A percentile compares a stretch with the other conserved stretches of the same genome.
These are phyloP conservation scores for Drosophila mettleri DNA, from an alignment of 2,888 invertebrate species.

Conservation along the genomic window DNA sequence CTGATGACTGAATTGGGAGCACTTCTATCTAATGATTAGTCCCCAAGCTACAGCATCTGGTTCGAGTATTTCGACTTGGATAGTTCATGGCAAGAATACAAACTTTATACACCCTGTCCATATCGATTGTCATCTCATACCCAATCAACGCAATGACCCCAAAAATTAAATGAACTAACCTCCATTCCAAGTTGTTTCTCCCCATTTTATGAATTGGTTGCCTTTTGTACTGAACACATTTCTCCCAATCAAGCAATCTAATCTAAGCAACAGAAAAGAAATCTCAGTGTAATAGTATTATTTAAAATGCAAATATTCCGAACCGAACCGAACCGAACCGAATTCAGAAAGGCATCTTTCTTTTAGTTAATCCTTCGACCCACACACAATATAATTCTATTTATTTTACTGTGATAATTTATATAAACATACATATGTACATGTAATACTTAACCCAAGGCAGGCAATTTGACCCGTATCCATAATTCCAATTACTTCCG, in stretches of 20 bases:
- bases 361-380: slow-evolving; percentile 38
- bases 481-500: slow-evolving; percentile 36
- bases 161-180: slow-evolving; percentile 26
- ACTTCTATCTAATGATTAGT: neutral
- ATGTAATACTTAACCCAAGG: slow-evolving; percentile 36
- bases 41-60: too few relatives aligned
- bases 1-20: neutral
- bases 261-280: slow-evolving; percentile 9
- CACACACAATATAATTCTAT: slow-evolving; percentile 62
- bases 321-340: too few relatives aligned
- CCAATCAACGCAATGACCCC: neutral
- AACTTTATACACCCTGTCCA: neutral
- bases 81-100: neutral
- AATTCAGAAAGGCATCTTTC: slow-evolving; percentile 28
- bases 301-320: slow-evolving; percentile 23
- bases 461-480: slow-evolving; percentile 19
- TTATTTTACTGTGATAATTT: slow-evolving; percentile 83
- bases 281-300: slow-evolving; percentile 59
- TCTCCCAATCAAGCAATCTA: slow-evolving; percentile 15
- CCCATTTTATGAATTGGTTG: neutral
- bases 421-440: slow-evolving; percentile 48
- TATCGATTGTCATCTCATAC: neutral
- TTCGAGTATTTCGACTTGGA: neutral
- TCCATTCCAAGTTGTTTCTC: slow-evolving; percentile 10
- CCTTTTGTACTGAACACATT: slow-evolving; percentile 15